Conservation (phyloP, 2,888 invertebrate species). For the Eristalis tenax region DNA sequence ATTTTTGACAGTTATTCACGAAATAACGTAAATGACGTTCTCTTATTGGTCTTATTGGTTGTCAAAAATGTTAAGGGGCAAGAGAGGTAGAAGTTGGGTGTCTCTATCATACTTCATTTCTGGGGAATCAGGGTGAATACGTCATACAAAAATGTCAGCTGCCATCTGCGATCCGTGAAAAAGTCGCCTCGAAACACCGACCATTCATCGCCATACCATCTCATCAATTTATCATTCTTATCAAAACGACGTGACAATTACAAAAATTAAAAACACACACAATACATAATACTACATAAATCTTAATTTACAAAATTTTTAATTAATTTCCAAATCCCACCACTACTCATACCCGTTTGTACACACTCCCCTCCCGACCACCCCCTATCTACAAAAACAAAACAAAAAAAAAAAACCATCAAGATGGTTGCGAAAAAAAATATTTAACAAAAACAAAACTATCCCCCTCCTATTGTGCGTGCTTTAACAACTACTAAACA, state of each 20-base stretch:
- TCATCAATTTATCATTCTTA: background rate
- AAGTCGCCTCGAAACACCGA: background rate
- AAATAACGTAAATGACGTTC: no score
- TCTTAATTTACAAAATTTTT: slow-evolving; percentile 25
- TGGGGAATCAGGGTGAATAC: no score
- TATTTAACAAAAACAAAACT: slow-evolving; percentile 78
- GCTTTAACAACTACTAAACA: slow-evolving; percentile 71
- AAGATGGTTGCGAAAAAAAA: slow-evolving; percentile 74
- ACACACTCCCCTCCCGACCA: slow-evolving; percentile 52
- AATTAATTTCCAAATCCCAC: slow-evolving; percentile 31
- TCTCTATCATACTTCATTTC: no score
- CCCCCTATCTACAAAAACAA: slow-evolving; percentile 71
- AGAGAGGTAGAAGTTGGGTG: no score
- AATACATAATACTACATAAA: slow-evolving; percentile 6
- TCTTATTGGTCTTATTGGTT: no score
- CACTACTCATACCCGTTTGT: slow-evolving; percentile 10
- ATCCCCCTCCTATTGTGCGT: slow-evolving; percentile 75
- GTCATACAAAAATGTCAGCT: background rate
- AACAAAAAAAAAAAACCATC: slow-evolving; percentile 75
- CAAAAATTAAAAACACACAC: slow-evolving; percentile 10
- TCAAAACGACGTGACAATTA: background rate
- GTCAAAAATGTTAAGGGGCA: no score
- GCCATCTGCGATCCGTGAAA: background rate
- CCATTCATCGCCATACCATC: background rate
- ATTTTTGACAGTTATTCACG: no score